Base-by-base conservation (phyloP, 2,888 invertebrate genomes). In the Trilocha varians region DNA sequence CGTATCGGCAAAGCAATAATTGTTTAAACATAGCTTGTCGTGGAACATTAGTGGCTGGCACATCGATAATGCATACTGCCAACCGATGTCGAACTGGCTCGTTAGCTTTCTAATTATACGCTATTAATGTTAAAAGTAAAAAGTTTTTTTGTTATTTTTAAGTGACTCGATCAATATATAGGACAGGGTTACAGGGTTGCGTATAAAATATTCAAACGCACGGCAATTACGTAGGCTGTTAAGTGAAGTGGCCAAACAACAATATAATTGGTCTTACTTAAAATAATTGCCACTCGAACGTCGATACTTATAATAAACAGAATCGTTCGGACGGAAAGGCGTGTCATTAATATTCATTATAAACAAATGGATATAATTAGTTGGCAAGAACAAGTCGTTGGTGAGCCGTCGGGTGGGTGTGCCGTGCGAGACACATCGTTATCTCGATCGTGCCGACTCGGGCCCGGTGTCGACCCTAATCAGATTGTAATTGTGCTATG, bases 301-400 rank as follows among this genome's bases (percentile, higher is more conserved):
- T 60, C 68, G 69, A 72, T 74, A 71, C 68, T 71, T 70, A 65
- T 65, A 68, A 68, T 70, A 68, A 70, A 73, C 70, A 66, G 67
- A 70, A 69, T 62, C 49, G 68, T 57, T 55, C 59, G 62, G 65
- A 52, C 60, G 63, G 59, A 62, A 62, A 67, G 70, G 66, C 59
- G 62, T 57, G 67, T 72, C 75, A 71, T 79, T 78, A 78, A 76
- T 78, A 76, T 78, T 80, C 76, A 80, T 80, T 79, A 78, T 70
- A 77, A 73, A 77, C 78, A 80, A 82, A 82, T 79, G 76, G 76
- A 73, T 82, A 78, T 82, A 80, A 83, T 83, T 79, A 82, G 66
- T 72, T 57, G 62, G 64, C 65, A 66, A 72, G 77, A 74, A 75
- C 75, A 65, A 78, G 79, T 77, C 60, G 70, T 62, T 70, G 65